Evolutionary conservation across 2,888 invertebrate genomes (phyloP).

Genomic region (Diloba caeruleocephala): DNA sequence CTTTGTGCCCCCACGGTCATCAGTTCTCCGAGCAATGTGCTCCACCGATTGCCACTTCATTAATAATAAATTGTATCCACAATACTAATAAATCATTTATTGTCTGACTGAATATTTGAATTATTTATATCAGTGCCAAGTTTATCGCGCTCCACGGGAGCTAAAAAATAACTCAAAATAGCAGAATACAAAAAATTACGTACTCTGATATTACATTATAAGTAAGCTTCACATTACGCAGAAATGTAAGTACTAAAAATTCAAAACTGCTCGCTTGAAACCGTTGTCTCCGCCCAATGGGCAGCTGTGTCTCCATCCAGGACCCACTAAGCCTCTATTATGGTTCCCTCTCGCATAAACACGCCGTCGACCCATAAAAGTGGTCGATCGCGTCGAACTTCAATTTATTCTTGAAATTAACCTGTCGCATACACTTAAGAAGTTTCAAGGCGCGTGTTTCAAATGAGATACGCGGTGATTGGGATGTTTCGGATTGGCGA

Average conservation of each 20-base stretch:
- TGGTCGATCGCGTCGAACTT: slow-evolving; percentile 68
- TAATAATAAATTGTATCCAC: slow-evolving; percentile 29
- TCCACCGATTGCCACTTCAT: too few species aligned
- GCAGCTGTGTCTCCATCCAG: slow-evolving; percentile 76
- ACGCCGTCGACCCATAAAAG: slow-evolving; percentile 73
- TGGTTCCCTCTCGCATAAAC: slow-evolving; percentile 69
- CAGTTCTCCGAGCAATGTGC: too few species aligned
- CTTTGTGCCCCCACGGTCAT: too few species aligned
- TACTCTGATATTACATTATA: slow-evolving; percentile 36
- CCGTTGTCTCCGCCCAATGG: slow-evolving; percentile 76
- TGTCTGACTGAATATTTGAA: slow-evolving; percentile 26
- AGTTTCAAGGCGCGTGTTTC: slow-evolving; percentile 55
- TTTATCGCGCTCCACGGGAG: slow-evolving; percentile 12
- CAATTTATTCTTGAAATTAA: slow-evolving; percentile 87
- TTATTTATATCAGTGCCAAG: slow-evolving; percentile 21
- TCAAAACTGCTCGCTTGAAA: slow-evolving; percentile 65
- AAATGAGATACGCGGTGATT: slow-evolving; percentile 65
- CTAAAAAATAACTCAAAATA: slow-evolving; percentile 17
- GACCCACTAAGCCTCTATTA: slow-evolving; percentile 77
- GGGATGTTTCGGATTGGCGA: slow-evolving; percentile 48
- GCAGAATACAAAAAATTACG: slow-evolving; percentile 25
- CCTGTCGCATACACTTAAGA: slow-evolving; percentile 82
- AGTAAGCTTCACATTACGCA: slow-evolving; percentile 48
- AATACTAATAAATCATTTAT: slow-evolving; percentile 35
- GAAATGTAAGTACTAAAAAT: slow-evolving; percentile 73